Evolutionary conservation across 1,140 invertebrate species (phyloP), one percentile per base, ranked within the genome.

Genomic region (Frieseomelitta varia): DNA sequence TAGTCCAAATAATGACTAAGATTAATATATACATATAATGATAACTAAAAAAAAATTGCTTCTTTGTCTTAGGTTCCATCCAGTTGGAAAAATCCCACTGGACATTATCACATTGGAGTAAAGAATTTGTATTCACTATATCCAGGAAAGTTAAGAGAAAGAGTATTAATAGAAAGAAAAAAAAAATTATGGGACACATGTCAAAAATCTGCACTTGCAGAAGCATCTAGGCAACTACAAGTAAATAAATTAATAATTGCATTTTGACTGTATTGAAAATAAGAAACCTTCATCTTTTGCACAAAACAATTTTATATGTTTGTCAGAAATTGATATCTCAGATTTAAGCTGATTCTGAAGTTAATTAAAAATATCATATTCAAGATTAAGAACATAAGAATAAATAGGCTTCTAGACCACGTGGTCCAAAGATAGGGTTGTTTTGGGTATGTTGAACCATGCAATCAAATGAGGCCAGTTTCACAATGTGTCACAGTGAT

Each of bases 91-190:
- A 99, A 99, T 95, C 98, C 98, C 0, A 96, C 95, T 56, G 97
- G 97, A 76, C 96, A 97, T 86, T 99, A 97, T 95, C 97, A 98
- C 82, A 94, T 98, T 74, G 99, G 99, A 74, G 94, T 99, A 0
- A 98, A 99, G 93, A 96, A 97, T 93, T 96, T 97, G 34, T 98
- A 96, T 95, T 97, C 98, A 87, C 94, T 99, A 24, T 99, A 99
- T 93, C 98, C 99, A 1, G 96, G 96, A 79, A 96, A 96, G 91
- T 95, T 99, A 21, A 96, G 96, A 83, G 98, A 99, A 86, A 96
- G 98, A 84, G 96, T 99, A n/a, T 95, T 96, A 79, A 97, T 97
- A 83, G 97, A 98, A 87, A 95, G 97, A 21, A 98, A 98, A 90
- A 97, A 98, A 91, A 97, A 97, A 90, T 91, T 96, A 19, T 99